Evolutionary conservation across 2,113 vertebrate genomes (phyloP).

Genomic region (Fulmarus glacialis): DNA sequence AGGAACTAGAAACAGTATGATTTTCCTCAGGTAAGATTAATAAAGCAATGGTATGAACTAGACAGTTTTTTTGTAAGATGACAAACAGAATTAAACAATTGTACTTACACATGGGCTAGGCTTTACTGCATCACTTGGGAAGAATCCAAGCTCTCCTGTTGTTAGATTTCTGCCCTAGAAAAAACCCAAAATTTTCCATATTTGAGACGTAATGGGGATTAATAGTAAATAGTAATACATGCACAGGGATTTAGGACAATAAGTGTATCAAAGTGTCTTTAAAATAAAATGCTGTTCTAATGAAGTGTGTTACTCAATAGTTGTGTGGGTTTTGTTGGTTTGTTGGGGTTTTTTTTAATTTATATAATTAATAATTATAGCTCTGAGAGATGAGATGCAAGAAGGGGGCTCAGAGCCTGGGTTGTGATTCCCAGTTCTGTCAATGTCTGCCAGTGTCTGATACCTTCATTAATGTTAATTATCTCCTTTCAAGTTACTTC

Average conservation of each 20-base stretch:
- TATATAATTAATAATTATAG: not conserved
- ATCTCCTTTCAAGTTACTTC: not conserved
- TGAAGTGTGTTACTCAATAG: not conserved
- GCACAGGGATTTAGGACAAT: not conserved
- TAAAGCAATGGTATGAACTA: not conserved
- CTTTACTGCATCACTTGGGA: conserved; percentile 94
- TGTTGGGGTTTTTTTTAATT: not conserved
- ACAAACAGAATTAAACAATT: conserved; percentile 7
- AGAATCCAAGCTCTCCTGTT: conserved; percentile 93
- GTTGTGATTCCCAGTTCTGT: not conserved
- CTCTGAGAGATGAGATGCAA: not conserved
- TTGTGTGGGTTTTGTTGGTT: not conserved
- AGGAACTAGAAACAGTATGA: not conserved
- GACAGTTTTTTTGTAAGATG: not conserved
- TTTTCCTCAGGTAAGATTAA: not conserved
- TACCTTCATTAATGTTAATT: not conserved
- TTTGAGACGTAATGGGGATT: not conserved
- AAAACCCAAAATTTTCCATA: conserved; percentile 24
- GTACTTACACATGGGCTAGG: conserved; percentile 94
- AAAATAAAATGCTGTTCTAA: not conserved
- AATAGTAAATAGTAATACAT: not conserved
- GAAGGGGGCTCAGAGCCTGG: not conserved
- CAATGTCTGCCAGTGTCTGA: not conserved
- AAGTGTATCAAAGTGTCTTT: not conserved
- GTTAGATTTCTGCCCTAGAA: conserved; percentile 90